Base-by-base conservation (phyloP, 2,113 vertebrate species). In the Epinephelus lanceolatus region DNA sequence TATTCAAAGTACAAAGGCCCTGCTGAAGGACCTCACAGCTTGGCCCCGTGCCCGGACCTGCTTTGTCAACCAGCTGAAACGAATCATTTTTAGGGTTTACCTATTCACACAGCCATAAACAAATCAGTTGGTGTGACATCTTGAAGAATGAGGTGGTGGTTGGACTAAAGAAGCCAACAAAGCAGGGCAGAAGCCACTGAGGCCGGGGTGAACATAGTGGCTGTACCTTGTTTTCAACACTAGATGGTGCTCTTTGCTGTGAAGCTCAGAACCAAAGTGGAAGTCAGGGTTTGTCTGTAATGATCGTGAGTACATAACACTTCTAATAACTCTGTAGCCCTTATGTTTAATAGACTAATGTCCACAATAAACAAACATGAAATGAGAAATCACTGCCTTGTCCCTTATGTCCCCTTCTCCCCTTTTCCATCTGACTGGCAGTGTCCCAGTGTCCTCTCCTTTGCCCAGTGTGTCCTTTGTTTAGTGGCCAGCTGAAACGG, bases 201-300 rank as follows among this genome's bases (percentile, higher is more conserved):
- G 13, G 17, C 2, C n/a, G 1, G 0, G 25, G 27, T 19, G n/a
- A 40, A 37, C 7, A 7, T 1, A 19, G 33, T 37, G 27, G 78
- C 55, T 47, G 5, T 89, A 45, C 69, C 45, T 5, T 1, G 1
- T 66, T 61, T 2, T 57, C 4, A 63, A 18, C 92, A 90, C 87
- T 90, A 91, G 93, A 90, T 81, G 89, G 86, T 53, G 85, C 76
- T 89, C 78, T 88, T 90, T 78, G 74, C 63, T 74, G 10, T 56
- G 15, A 77, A 37, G 59, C 71, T 51, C 23, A 11, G 52, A 47
- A 63, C 37, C 47, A 59, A 7, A 56, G 56, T 21, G 3, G 33
- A 74, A 51, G 23, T 25, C 19, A 27, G 25, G 37, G 49, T n/a
- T 69, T 59, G 27, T 37, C 7, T 30, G 12, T 40, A 42, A 19